Evolutionary conservation across 1,140 invertebrate species (phyloP).

Genomic region (Meteorus sp.): DNA sequence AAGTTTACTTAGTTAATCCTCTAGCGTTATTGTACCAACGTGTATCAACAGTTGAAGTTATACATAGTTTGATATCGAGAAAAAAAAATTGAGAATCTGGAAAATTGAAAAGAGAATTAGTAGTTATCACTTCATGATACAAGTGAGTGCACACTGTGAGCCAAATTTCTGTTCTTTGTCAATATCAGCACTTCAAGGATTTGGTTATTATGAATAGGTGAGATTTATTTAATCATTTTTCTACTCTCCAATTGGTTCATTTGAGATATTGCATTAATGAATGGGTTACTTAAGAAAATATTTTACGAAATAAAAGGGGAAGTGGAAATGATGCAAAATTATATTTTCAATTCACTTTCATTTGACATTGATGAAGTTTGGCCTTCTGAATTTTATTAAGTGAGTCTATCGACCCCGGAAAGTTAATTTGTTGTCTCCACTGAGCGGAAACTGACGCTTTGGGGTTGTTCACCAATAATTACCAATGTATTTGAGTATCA

Average conservation of each 20-base stretch:
- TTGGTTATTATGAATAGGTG: conserved; percentile 11
- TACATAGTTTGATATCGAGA: neutral
- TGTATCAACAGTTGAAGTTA: conserved; percentile 26
- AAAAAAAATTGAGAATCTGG: conserved; percentile 1
- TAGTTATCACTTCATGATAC: neutral
- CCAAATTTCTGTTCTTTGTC: neutral
- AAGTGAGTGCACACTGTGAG: neutral
- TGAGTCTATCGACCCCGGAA: too few relatives aligned
- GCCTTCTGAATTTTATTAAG: too few relatives aligned
- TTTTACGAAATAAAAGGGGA: too few relatives aligned
- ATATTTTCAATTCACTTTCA: too few relatives aligned
- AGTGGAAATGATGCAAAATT: too few relatives aligned
- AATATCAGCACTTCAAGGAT: neutral
- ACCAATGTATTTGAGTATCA: too few relatives aligned
- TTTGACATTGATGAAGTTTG: too few relatives aligned
- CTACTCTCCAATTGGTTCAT: neutral
- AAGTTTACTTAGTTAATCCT: conserved; percentile 51
- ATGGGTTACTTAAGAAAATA: too few relatives aligned
- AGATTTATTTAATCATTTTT: neutral
- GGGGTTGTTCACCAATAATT: too few relatives aligned
- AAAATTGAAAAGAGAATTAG: neutral
- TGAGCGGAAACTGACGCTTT: too few relatives aligned
- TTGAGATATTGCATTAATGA: too few relatives aligned
- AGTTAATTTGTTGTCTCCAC: too few relatives aligned
- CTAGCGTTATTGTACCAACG: conserved; percentile 42